Evolutionary conservation across 1,140 invertebrate genomes (phyloP), one percentile per base, ranked within the genome.

Genomic region (Apis dorsata): DNA sequence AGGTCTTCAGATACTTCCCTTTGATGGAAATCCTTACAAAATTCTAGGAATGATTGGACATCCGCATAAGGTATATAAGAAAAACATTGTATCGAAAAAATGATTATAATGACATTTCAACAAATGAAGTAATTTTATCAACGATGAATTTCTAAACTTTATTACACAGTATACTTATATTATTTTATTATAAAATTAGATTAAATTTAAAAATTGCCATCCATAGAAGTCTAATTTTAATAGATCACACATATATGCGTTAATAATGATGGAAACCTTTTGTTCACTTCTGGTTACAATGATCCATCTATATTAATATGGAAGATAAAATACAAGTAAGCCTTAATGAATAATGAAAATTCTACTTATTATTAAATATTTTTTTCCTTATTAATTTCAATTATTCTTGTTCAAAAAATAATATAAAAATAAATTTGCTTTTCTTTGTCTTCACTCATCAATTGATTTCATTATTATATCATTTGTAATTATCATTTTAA

Each of bases 11-110:
- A 95, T 95, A 79, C 90, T 96, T 85, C 96, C 96, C 9, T 89
- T 96, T 0, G 95, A 96, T 92, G 97, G 97, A 9, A 97, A 97
- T 92, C 96, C 96, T 34, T 96, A 95, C 91, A 96, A 96, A 89
- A 95, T 95, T 84, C 94, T 95, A 75, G 96, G 95, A 8, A 92
- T 96, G 34, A 93, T 96, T 44, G 96, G 95, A 51, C 96, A 97
- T 93, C 96, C 96, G 7, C 88, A 91, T 65, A 91, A 95, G 90
- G 95, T 95, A 89, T 75, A 2, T 63, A 15, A 2, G 21, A 55
- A 44, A n/a, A 53, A 71, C 11, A 21, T 53, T 57, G 15, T 57
- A 17, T 3, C 34, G 34, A 34, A 34, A 34, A 44, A 44, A 44
- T 44, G 34, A 44, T 44, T 4, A 44, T 34, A 34, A 34, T 4